Base-by-base conservation (phyloP, 2,797 vertebrate genomes). In the Pseudopleuronectes americanus region DNA sequence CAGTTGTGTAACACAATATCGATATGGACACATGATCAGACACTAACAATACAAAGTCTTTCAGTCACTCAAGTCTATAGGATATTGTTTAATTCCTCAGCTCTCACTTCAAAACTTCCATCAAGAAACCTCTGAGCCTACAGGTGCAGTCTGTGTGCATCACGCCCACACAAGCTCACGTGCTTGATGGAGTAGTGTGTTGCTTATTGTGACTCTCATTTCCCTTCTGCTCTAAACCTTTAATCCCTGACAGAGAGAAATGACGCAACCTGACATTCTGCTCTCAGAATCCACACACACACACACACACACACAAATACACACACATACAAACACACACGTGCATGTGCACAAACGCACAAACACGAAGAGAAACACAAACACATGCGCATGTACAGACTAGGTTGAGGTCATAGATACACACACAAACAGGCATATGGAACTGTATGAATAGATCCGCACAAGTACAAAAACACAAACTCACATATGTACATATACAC, bases 221-320 rank as follows among this genome's bases (percentile, higher is more conserved):
- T 88, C 83, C 79, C 52, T 68, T 83, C 52, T 62, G 73, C 77
- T 66, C 62, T 91, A 90, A 93, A 92, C 85, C 89, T 87, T 90
- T 90, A 91, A 93, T 92, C 90, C 80, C 58, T 28, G 48, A 76
- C 69, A 77, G 76, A 58, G 65, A 81, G 80, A 85, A 76, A 82
- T 84, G 65, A 90, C 62, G 75, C 66, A 90, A 90, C 75, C 71
- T 81, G 80, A 82, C 77, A 77, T 87, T 86, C 71, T 86, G 68
- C 84, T 84, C 71, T 82, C 74, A 68, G 79, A 85, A 74, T 74
- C 36, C 77, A 64, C 59, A 77, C 53, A 73, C 31, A 52, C 31
- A 31, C 68, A 28, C 47, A 54, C 13, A 28, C 41, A 77, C 41
- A 57, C 47, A 48, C 21, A 16, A 0, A 41, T 1, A 43, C 77